These are phyloP conservation scores for Albula glossodonta DNA, from an alignment of 2,113 vertebrate genomes.

Conservation along the genomic window DNA sequence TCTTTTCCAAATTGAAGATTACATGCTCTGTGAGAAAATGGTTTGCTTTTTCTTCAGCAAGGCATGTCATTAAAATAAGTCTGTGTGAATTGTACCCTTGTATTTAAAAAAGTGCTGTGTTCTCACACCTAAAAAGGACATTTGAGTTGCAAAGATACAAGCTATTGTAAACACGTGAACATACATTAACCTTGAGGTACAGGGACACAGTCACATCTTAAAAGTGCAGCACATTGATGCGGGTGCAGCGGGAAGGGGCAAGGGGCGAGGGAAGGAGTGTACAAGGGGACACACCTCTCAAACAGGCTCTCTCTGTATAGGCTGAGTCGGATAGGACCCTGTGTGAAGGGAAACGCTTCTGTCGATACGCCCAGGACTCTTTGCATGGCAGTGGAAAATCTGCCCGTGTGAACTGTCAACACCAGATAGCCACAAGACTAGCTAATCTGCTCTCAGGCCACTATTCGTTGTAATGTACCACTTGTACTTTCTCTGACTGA, in stretches of 20 bases:
- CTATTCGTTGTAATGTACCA: slow-evolving; percentile 56
- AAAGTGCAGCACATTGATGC: neutral
- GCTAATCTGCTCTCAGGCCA: slow-evolving; percentile 64
- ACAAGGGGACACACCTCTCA: slow-evolving; percentile 17
- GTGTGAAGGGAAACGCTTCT: slow-evolving; percentile 70
- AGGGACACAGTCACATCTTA: neutral
- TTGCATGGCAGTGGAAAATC: slow-evolving; percentile 64
- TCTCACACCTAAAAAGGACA: neutral
- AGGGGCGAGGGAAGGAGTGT: neutral
- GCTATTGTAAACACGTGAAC: neutral
- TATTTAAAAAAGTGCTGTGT: too few species aligned
- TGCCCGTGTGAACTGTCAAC: slow-evolving; percentile 75
- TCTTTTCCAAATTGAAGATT: neutral
- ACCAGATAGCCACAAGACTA: slow-evolving; percentile 65
- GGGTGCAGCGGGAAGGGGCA: neutral
- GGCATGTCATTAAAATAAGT: too few species aligned
- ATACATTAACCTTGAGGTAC: neutral
- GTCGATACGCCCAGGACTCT: slow-evolving; percentile 64
- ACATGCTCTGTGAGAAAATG: neutral
- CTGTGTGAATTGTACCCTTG: too few species aligned
- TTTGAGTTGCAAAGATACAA: neutral
- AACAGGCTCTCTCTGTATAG: slow-evolving; percentile 37
- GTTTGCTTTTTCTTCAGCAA: neutral
- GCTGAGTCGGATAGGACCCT: slow-evolving; percentile 50
- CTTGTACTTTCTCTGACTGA: slow-evolving; percentile 62